Percentiles rank a stretch among this genome's conserved stretches.
phyloP scores from a whole-genome alignment of 2,888 invertebrate genomes.

The Theristus sp. region DNA sequence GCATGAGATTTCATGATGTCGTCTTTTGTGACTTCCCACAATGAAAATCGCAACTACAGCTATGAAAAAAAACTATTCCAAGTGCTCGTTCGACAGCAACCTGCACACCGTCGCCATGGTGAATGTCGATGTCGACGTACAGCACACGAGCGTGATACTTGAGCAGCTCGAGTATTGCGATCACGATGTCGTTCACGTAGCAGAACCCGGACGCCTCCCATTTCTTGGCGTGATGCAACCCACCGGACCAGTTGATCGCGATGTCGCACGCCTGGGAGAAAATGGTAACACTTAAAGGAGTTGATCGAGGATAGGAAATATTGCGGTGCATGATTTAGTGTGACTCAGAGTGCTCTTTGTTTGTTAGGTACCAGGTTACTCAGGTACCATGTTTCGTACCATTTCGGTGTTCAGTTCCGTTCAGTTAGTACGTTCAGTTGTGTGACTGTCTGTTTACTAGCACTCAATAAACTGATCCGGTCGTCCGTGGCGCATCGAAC shows the following conservation, averaged over 20 bases:
- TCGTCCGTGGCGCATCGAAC: too few species aligned
- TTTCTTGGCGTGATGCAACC: conserved; percentile 95
- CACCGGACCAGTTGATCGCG: conserved; percentile 97
- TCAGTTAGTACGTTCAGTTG: too few species aligned
- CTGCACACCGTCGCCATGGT: conserved; percentile 89
- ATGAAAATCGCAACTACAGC: too few species aligned
- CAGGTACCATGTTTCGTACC: background rate
- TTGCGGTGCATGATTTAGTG: too few species aligned
- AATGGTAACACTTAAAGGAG: background rate
- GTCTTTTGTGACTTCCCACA: too few species aligned
- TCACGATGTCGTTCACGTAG: conserved; percentile 96
- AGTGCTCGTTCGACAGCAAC: too few species aligned
- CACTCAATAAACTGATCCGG: too few species aligned
- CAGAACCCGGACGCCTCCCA: conserved; percentile 92
- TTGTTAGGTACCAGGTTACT: background rate
- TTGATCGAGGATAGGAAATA: too few species aligned
- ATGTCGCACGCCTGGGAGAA: conserved; percentile 49
- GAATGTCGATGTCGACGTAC: conserved; percentile 96
- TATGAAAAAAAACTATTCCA: background rate
- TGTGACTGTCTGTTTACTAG: too few species aligned
- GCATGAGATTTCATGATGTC: too few species aligned
- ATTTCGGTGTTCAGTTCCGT: too few species aligned
- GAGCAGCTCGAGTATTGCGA: conserved; percentile 78
- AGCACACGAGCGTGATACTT: conserved; percentile 47
- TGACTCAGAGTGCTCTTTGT: too few species aligned